A percentile compares a stretch with the other conserved stretches of the same genome.
These are phyloP conservation scores for Heliconius melpomene DNA, from an alignment of 1,140 invertebrate genomes.

Conservation along the genomic window DNA sequence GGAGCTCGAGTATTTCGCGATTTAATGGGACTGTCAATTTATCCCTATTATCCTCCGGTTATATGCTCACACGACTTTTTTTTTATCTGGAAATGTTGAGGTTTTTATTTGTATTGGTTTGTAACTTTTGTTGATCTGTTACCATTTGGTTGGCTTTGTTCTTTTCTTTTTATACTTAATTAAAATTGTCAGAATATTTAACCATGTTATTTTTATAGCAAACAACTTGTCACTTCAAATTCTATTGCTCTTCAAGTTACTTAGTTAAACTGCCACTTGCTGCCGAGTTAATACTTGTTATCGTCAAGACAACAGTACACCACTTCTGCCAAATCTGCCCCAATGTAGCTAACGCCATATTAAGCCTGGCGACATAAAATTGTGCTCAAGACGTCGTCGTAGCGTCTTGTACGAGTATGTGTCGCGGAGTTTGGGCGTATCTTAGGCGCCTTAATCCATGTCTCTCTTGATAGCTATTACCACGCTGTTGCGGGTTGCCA, in stretches of 20 bases:
- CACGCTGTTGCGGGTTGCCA: constrained; percentile 27
- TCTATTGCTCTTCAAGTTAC: constrained; percentile 2
- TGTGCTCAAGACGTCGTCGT: constrained; percentile 32
- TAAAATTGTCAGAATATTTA: not conserved
- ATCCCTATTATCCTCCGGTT: constrained; percentile 23
- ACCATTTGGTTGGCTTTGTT: not conserved
- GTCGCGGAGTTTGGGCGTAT: constrained; percentile 26
- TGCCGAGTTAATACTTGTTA: constrained; percentile 13
- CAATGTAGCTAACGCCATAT: constrained; percentile 22
- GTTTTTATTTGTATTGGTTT: not conserved
- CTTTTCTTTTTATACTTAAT: not conserved
- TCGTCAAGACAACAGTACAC: constrained; percentile 8
- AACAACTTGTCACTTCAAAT: constrained; percentile 2
- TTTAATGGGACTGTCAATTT: constrained; percentile 31
- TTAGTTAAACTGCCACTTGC: constrained; percentile 8
- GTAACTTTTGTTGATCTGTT: not conserved
- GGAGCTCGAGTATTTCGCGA: constrained; percentile 26
- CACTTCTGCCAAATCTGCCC: constrained; percentile 24
- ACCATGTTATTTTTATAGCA: not conserved
- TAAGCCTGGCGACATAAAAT: constrained; percentile 43
- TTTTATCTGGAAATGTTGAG: not conserved
- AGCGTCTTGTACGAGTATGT: constrained; percentile 31
- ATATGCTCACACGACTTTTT: not conserved
- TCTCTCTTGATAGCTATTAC: constrained; percentile 27
- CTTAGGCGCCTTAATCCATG: constrained; percentile 35